Evolutionary conservation across 2,113 vertebrate genomes (phyloP).

Genomic region (Hippolais icterina): DNA sequence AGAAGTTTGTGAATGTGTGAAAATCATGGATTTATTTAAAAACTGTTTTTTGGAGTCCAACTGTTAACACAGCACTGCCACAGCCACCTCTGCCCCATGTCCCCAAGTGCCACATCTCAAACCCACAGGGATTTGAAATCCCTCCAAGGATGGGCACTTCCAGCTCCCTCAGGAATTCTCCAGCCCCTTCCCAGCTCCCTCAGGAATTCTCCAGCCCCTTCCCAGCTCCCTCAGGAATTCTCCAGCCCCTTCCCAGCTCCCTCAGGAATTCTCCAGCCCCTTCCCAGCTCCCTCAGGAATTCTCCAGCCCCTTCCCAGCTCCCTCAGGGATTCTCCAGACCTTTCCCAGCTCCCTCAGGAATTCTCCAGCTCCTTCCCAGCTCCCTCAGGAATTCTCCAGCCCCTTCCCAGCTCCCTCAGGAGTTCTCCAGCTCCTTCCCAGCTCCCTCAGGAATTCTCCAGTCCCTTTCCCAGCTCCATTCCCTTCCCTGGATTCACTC

Average conservation of each 20-base stretch:
- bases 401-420: not conserved
- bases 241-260: not conserved
- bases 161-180: not conserved
- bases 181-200: not conserved
- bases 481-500: rapidly evolving
- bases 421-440: not conserved
- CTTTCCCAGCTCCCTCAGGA: not conserved
- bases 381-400: not conserved
- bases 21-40: not conserved
- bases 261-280: too few species aligned
- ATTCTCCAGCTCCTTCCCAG: not conserved
- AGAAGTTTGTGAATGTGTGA: rapidly evolving
- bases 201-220: too few species aligned
- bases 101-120: not conserved
- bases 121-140: not conserved
- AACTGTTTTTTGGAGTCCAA: rapidly evolving
- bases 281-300: not conserved
- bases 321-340: not conserved
- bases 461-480: not conserved
- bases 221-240: not conserved
- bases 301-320: not conserved
- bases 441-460: not conserved
- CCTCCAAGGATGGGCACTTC: not conserved
- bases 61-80: not conserved
- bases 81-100: not conserved